A percentile compares a stretch with the other conserved stretches of the same genome.
phyloP scores from a whole-genome alignment of 2,113 vertebrate species.

The Coracopsis vasa region DNA sequence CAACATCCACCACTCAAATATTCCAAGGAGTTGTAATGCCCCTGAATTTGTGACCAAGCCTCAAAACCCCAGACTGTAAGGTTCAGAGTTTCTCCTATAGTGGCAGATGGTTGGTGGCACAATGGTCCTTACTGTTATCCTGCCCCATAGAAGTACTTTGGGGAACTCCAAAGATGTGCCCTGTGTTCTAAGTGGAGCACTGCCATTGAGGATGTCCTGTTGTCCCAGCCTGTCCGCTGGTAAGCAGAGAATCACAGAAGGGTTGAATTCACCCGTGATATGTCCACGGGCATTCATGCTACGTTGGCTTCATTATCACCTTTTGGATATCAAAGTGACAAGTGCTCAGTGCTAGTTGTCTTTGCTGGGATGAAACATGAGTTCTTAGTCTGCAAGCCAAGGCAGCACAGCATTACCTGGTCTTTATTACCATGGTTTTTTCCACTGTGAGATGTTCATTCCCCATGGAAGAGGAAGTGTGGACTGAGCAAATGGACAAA shows the following conservation, averaged over 20 bases:
- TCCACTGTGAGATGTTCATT: neutral
- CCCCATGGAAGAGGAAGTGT: neutral
- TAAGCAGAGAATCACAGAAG: neutral
- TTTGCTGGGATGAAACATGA: too few species aligned
- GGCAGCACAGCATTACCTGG: neutral
- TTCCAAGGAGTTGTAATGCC: neutral
- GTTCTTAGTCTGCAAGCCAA: neutral
- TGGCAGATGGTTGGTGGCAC: neutral
- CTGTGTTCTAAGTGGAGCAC: accelerated
- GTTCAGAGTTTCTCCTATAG: neutral
- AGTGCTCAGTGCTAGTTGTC: neutral
- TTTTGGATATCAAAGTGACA: neutral
- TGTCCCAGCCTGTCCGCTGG: neutral
- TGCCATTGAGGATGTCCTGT: neutral
- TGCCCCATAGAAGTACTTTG: neutral
- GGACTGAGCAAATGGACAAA: neutral
- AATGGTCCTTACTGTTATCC: neutral
- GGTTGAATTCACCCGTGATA: neutral
- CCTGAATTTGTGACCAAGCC: neutral
- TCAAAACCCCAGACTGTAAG: neutral
- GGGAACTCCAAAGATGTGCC: neutral
- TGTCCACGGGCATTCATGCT: neutral
- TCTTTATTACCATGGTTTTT: accelerated
- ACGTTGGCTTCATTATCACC: neutral
- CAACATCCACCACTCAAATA: neutral